phyloP scores from a whole-genome alignment of 2,113 vertebrate species.

The Recurvirostra avosetta region DNA sequence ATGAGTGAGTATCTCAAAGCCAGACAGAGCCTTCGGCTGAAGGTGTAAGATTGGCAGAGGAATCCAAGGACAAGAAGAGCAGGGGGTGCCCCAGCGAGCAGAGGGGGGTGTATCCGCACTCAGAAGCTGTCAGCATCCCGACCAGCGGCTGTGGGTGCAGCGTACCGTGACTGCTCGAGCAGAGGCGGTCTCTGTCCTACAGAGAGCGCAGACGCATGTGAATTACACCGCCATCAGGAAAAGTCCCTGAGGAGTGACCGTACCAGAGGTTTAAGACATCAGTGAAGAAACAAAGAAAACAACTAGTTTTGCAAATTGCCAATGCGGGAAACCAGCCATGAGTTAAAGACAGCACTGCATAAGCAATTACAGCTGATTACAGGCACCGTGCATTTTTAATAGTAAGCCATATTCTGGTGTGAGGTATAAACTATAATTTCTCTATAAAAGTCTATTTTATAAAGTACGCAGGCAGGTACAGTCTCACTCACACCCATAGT shows the following conservation, averaged over 20 bases:
- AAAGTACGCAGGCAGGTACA: background rate
- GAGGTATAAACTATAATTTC: background rate
- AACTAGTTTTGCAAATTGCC: background rate
- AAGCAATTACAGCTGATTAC: background rate
- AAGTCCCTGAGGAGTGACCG: background rate
- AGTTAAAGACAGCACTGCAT: background rate
- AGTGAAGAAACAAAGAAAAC: background rate
- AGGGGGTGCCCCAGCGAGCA: background rate
- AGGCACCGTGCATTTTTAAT: background rate
- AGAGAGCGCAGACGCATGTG: background rate
- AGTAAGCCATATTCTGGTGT: background rate
- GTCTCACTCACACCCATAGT: background rate
- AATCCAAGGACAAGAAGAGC: background rate
- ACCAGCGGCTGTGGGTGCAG: background rate
- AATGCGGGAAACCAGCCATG: background rate
- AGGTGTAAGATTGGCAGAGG: background rate
- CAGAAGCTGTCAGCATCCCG: rapidly evolving
- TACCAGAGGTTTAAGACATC: background rate
- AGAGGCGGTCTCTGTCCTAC: background rate
- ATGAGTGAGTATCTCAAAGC: rapidly evolving
- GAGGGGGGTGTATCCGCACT: background rate
- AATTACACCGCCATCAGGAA: background rate
- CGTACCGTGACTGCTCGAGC: background rate
- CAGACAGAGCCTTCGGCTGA: background rate
- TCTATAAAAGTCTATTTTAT: background rate